Percentiles rank a stretch among this genome's conserved stretches.
These are phyloP conservation scores for Panagrolaimus sp. DNA, from an alignment of 1,140 invertebrate species.

Conservation along the genomic window DNA sequence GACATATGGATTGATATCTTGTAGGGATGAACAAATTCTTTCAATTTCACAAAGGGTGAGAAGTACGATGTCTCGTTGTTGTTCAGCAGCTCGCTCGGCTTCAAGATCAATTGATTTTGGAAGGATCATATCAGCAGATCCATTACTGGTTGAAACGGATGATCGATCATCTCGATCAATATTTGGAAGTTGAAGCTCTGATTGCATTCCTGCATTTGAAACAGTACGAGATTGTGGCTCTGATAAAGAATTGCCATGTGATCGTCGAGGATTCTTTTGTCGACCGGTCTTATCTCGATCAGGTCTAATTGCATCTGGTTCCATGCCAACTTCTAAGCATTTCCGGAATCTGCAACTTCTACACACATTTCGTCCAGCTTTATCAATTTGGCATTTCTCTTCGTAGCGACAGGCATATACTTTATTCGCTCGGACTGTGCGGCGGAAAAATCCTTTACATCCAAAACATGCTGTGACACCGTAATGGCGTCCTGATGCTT, in stretches of 20 bases:
- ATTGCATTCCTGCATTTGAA: not conserved
- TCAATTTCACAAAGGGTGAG: conserved; percentile 47
- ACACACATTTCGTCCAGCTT: conserved; percentile 62
- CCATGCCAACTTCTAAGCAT: conserved; percentile 64
- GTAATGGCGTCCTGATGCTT: conserved; percentile 62
- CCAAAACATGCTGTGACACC: conserved; percentile 63
- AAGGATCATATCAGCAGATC: not conserved
- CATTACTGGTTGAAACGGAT: not conserved
- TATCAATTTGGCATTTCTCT: conserved; percentile 55
- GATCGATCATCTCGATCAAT: conserved; percentile 6
- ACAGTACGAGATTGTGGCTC: conserved; percentile 1
- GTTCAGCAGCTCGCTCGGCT: conserved; percentile 11
- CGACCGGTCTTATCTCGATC: conserved; percentile 55
- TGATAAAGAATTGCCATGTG: not conserved
- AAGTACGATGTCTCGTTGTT: conserved; percentile 25
- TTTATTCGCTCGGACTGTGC: conserved; percentile 55
- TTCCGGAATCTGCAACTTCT: conserved; percentile 63
- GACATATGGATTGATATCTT: conserved; percentile 17
- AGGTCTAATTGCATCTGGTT: conserved; percentile 60
- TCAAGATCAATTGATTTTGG: not conserved
- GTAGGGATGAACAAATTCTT: conserved; percentile 34
- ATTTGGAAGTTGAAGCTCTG: conserved; percentile 4
- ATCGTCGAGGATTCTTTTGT: conserved; percentile 53
- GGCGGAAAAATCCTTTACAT: conserved; percentile 61
- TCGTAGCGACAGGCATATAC: conserved; percentile 53